A percentile compares a stretch with the other conserved stretches of the same genome.
Conservation (phyloP, 2,888 invertebrate genomes). For the Drosophila quinaria region DNA sequence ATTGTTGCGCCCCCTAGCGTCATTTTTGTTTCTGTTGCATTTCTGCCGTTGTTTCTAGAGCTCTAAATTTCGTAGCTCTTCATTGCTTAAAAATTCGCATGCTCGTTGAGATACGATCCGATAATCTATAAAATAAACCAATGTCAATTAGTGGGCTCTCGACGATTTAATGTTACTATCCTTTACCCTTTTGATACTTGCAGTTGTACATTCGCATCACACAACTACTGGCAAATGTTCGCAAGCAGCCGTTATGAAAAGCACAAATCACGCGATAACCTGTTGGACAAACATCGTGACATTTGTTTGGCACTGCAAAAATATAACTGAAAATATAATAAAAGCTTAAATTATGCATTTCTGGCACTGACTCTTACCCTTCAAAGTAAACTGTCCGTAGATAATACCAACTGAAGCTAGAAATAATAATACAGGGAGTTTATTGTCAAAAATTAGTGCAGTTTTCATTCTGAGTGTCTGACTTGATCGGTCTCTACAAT, state of each 20-base stretch:
- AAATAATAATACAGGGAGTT: conserved; percentile 30
- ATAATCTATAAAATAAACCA: conserved; percentile 47
- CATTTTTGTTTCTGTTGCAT: not conserved
- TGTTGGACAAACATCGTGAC: conserved; percentile 67
- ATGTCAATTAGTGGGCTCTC: not conserved
- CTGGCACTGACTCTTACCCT: conserved; percentile 33
- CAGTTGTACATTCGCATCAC: conserved; percentile 71
- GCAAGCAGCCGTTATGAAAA: conserved; percentile 54
- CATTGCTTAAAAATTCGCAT: conserved; percentile 62
- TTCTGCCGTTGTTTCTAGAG: conserved; percentile 30
- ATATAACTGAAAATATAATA: not conserved
- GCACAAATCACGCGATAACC: conserved; percentile 69
- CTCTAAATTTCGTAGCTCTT: conserved; percentile 56
- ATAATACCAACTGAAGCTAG: conserved; percentile 20
- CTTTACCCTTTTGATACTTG: conserved; percentile 65
- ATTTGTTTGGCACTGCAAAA: conserved; percentile 54
- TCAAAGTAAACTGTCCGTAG: conserved; percentile 35
- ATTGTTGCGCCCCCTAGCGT: conserved; percentile 48
- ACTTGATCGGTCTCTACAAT: conserved; percentile 15
- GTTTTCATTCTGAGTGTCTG: conserved; percentile 40
- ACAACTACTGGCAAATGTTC: conserved; percentile 66
- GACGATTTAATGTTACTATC: not conserved
- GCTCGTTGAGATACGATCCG: conserved; percentile 61
- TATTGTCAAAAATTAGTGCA: conserved; percentile 17
- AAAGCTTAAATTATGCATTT: not conserved